Conservation (phyloP, 2,113 vertebrate species). For the Sorex fumeus region DNA sequence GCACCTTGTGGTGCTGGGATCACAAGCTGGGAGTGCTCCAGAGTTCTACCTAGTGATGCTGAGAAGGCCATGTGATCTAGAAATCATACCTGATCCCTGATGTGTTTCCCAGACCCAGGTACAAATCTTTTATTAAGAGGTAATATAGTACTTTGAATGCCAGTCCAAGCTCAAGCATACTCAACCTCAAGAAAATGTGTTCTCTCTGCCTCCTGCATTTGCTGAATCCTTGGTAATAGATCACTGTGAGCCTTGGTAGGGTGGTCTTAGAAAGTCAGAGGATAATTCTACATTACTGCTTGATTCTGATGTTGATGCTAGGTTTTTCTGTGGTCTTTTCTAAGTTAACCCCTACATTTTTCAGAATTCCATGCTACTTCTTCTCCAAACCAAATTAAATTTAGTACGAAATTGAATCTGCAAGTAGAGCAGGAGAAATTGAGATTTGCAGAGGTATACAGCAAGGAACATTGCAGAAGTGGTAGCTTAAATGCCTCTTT, state of each 20-base stretch:
- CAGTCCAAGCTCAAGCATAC: not conserved
- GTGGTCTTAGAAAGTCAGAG: too few species aligned
- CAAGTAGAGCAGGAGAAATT: not conserved
- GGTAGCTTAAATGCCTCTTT: not conserved
- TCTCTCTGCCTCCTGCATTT: not conserved
- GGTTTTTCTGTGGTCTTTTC: not conserved
- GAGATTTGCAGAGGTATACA: not conserved
- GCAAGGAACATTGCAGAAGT: not conserved
- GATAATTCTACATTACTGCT: fast-evolving
- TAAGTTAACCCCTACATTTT: not conserved
- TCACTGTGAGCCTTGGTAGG: not conserved
- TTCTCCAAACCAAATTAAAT: not conserved
- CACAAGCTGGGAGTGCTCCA: too few species aligned
- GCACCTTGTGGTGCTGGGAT: too few species aligned
- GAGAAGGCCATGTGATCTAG: too few species aligned
- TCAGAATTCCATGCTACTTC: slow-evolving; percentile 6
- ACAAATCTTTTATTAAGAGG: not conserved
- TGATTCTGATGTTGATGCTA: not conserved
- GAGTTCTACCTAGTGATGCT: too few species aligned
- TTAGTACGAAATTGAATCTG: not conserved
- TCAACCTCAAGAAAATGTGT: not conserved
- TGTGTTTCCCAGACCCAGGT: too few species aligned
- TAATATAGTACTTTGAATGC: not conserved
- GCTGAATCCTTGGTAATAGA: not conserved
- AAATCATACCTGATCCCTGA: too few species aligned